Evolutionary conservation across 2,797 vertebrate genomes (phyloP), one percentile per base, ranked within the genome.

Genomic region (Pantherophis vulpinus): DNA sequence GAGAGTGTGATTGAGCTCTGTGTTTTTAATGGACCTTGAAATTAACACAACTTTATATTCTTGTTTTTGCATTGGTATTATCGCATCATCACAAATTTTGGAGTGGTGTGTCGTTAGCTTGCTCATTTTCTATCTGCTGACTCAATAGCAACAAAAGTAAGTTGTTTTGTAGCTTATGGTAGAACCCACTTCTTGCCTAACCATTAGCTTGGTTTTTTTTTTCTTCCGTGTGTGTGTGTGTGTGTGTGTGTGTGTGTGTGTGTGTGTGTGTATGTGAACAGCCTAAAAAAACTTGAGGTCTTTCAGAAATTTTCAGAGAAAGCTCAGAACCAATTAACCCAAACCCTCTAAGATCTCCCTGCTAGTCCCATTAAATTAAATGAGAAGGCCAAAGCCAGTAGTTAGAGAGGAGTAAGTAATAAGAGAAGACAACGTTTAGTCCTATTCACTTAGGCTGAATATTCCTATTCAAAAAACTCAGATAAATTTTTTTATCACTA

Each of bases 21-120:
- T 95, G 42, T 94, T 93, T 93, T 94, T 95, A 95, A 96, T 91
- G 92, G 91, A 95, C 90, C 94, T 96, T 96, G 95, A 97, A 97
- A 96, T 96, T 94, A 94, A 93, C 11, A 94, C 56, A 93, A 88
- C 91, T 94, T 94, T 92, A 92, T 94, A 95, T 90, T 96, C 96
- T 94, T 90, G 60, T 16, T 95, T 96, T 96, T 95, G 47, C 87
- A 93, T 54, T 93, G 93, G 74, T n/a, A 90, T 23, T 90, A 89
- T 88, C 55, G 54, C 79, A 90, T 83, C 92, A 93, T 87, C 2
- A 2, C 63, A 94, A 88, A 91, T 91, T 95, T 95, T 88, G 56
- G 56, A 94, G 61, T 59, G 1, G 0, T 83, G 1, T 92, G 95
- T 87, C 93, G 16, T 58, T 95, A 66, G 5, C 90, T 90, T 56